Evolutionary conservation across 2,888 invertebrate genomes (phyloP), one percentile per base, ranked within the genome.

Genomic region (Drosophila peninsularis): DNA sequence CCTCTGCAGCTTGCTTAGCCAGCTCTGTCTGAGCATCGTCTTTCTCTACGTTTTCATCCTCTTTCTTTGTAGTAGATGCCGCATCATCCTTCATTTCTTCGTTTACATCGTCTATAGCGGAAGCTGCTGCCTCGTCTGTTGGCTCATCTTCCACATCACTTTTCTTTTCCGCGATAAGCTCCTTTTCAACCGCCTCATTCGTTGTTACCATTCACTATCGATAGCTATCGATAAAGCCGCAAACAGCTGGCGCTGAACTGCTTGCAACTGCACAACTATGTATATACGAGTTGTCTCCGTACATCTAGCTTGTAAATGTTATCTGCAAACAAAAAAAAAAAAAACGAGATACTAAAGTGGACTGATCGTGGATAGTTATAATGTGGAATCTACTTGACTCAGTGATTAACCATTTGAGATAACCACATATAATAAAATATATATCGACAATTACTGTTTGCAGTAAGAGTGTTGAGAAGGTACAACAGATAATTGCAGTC

Each of bases 291-390:
- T 41, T 6, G 3, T 19, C 21, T 0, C 7, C 7, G 6, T 13
- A 37, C 13, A 37, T 53, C 14, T 39, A 0, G 7, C 11, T 21
- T 50, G 10, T 19, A 49, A 56, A 32, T 54, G 57, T 69, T 69
- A 58, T 75, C 69, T 58, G 37, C 0, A 34, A 1, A 19, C 5
- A 2, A 30, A 10, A n/a, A 2, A 9, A 47, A 32, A 1, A 10
- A 30, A 19, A 1, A 6, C 5, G 5, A 4, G 2, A 13, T 30
- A 5, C 5, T 45, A 14, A 4, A 11, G 6, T n/a, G 19, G 7
- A 11, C 11, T 1, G 19, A 5, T 1, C 14, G 5, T 27, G 7
- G 19, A 24, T 30, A 7, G 5, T 30, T 7, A 30, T 30, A 41
- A 19, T 9, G 7, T 11, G 6, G 7, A 10, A 41, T 36, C 7